These are phyloP conservation scores for Laticauda laticaudata DNA, from an alignment of 2,113 vertebrate genomes.

Conservation along the genomic window DNA sequence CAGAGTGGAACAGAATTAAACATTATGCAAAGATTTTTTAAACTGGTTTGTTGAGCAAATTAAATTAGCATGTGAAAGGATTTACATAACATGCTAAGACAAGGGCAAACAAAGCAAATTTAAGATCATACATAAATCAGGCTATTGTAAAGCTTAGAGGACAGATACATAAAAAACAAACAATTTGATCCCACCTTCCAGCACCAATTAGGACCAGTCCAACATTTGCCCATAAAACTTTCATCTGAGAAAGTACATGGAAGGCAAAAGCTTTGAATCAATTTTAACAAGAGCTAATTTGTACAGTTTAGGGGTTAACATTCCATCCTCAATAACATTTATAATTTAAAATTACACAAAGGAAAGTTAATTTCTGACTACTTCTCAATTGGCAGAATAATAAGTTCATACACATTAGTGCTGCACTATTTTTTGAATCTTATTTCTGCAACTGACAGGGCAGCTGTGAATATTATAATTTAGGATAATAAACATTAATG, in stretches of 20 bases:
- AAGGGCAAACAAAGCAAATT: neutral
- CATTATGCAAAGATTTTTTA: neutral
- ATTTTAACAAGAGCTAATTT: slow-evolving; percentile 16
- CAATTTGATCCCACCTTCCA: neutral
- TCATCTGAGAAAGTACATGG: neutral
- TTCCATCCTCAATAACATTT: neutral
- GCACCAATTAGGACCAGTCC: neutral
- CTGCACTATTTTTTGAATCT: neutral
- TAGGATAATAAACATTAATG: neutral
- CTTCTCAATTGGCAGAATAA: neutral
- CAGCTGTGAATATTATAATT: neutral
- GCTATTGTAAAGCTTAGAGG: neutral
- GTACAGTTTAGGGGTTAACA: neutral
- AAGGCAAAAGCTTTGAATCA: neutral
- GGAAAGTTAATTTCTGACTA: too few relatives aligned
- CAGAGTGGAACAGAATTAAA: neutral
- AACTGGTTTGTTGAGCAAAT: neutral
- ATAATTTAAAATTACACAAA: neutral
- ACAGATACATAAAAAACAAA: neutral
- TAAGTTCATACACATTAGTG: neutral
- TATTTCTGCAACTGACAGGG: neutral
- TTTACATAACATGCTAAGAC: neutral
- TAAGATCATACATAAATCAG: neutral
- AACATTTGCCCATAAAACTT: neutral
- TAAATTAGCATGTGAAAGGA: neutral